Evolutionary conservation across 2,797 vertebrate genomes (phyloP), one percentile per base, ranked within the genome.

Genomic region (Varecia variegata): DNA sequence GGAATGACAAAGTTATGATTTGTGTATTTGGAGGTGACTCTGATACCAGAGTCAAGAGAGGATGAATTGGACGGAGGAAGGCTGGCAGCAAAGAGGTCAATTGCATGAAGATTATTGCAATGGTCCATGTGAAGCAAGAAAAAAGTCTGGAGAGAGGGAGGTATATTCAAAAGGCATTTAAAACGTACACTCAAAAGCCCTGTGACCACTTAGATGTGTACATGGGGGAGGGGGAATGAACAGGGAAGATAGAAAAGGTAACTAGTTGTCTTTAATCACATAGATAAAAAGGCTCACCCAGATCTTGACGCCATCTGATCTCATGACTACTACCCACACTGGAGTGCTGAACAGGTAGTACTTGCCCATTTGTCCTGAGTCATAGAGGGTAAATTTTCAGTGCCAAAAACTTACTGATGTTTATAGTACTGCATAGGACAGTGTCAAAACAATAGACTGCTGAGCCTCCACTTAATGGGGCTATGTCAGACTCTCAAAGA

Each of bases 401-500:
- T 95, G 79, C 60, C 70, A 30, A 96, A 27, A 47, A 0, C 30
- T 87, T 45, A 70, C 17, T 73, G 32, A 38, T 94, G 56, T 70
- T 83, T 73, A 45, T 7, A 65, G 43, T 38, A 50, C 7, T 74
- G 32, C 70, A 45, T 38, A 60, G 7, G 87, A 1, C 23, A 79
- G 58, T 95, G 89, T 60, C 23, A 40, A 96, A 94, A 71, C 20
- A 73, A 73, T 7, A 38, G 60, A 95, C 38, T 25, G 5, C 73
- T 85, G 79, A 85, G 38, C 32, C 2, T 94, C 80, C 38, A 95
- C 82, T 79, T 74, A 89, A 88, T 71, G 23, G 71, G 60, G 21
- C 35, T 90, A n/a, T 62, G 79, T 81, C 14, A 38, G 54, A 71
- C 58, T 85, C 20, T 77, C 79, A 93, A 87, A 92, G 32, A 92